These are phyloP conservation scores for Lithobates sylvaticus DNA, from an alignment of 2,797 vertebrate species.

Conservation along the genomic window DNA sequence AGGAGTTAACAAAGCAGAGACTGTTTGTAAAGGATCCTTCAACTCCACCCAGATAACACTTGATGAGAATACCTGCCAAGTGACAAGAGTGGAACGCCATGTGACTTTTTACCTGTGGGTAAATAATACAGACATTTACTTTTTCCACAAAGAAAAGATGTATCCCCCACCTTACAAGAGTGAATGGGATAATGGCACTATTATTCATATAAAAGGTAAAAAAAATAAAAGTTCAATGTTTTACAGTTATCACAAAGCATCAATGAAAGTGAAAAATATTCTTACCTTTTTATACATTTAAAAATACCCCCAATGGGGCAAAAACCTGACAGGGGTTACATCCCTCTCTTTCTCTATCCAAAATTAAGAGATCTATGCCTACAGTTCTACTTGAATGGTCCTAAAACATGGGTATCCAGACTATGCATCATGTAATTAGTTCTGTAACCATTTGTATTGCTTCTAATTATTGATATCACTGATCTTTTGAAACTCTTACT, in stretches of 20 bases:
- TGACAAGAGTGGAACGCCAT: conserved; percentile 62
- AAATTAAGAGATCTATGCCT: too few species aligned
- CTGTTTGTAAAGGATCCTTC: conserved; percentile 72
- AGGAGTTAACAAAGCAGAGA: conserved; percentile 71
- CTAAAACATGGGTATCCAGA: too few species aligned
- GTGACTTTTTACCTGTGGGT: conserved; percentile 73
- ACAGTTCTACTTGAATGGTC: too few species aligned
- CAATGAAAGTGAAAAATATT: background rate
- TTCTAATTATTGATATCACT: too few species aligned
- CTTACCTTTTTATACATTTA: background rate
- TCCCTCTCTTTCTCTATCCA: too few species aligned
- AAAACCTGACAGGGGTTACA: too few species aligned
- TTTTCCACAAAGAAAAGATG: conserved; percentile 77
- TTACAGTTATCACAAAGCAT: background rate
- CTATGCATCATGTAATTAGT: too few species aligned
- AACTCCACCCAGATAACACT: conserved; percentile 63
- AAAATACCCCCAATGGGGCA: too few species aligned
- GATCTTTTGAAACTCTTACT: too few species aligned
- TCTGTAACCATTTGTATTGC: too few species aligned
- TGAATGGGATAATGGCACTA: conserved; percentile 73
- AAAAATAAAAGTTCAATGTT: background rate
- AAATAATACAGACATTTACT: conserved; percentile 80
- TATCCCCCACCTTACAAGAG: conserved; percentile 76
- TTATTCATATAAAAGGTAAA: conserved; percentile 79
- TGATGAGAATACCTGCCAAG: conserved; percentile 66